Conservation (phyloP, 2,797 vertebrate species). For the Xyrichtys novacula region DNA sequence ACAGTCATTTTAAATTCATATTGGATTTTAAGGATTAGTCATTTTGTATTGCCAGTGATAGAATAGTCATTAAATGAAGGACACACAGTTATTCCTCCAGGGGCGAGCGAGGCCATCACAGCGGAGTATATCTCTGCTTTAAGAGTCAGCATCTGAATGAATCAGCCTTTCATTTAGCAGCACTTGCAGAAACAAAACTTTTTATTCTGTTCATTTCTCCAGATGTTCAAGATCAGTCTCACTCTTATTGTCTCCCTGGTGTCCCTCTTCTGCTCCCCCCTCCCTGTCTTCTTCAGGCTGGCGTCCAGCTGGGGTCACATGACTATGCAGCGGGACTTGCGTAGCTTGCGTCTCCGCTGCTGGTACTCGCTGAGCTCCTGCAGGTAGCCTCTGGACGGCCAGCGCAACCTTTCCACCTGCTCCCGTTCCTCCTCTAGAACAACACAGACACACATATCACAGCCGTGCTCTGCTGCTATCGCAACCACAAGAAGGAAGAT, state of each 20-base stretch:
- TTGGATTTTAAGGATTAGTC: constrained; percentile 49
- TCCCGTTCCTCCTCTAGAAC: constrained; percentile 92
- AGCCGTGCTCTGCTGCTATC: background rate
- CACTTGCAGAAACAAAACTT: background rate
- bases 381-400: constrained; percentile 94
- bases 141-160: constrained; percentile 17
- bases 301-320: constrained; percentile 86
- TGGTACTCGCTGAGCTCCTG: constrained; percentile 97
- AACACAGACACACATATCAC: background rate
- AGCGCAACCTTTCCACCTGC: constrained; percentile 93
- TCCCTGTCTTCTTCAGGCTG: constrained; percentile 38
- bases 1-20: constrained; percentile 51
- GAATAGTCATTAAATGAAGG: constrained; percentile 47
- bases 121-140: constrained; percentile 14
- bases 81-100: constrained; percentile 41
- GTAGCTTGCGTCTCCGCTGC: constrained; percentile 91
- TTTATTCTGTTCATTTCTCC: constrained; percentile 4
- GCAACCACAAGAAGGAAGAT: background rate
- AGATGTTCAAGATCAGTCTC: constrained; percentile 13
- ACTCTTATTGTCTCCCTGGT: background rate
- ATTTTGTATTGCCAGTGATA: constrained; percentile 49
- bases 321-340: constrained; percentile 91
- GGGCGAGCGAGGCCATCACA: constrained; percentile 21
- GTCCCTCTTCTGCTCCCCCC: constrained; percentile 13
- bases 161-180: constrained; percentile 33